phyloP scores from a whole-genome alignment of 2,797 vertebrate genomes.

The Gymnodraco acuticeps region DNA sequence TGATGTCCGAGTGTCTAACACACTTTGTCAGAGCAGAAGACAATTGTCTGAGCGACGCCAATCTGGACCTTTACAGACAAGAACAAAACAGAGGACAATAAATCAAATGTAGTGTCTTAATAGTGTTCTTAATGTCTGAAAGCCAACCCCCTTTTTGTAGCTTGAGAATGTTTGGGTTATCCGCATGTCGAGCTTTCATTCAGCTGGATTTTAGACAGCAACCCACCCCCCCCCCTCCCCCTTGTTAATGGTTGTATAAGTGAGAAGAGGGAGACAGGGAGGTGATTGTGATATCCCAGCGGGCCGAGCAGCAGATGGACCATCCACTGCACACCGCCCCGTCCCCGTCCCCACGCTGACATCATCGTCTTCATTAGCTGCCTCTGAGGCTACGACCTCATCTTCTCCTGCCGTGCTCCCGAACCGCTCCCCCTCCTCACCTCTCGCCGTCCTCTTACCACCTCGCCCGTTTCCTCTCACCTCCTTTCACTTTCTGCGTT shows the following conservation, averaged over 20 bases:
- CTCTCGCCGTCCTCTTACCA: constrained; percentile 27
- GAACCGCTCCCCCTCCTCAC: constrained; percentile 16
- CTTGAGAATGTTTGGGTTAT: constrained; percentile 1
- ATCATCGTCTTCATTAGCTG: constrained; percentile 69
- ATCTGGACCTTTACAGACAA: too few species aligned
- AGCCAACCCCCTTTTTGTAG: constrained; percentile 10
- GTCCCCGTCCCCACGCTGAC: constrained; percentile 28
- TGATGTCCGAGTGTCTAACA: background rate
- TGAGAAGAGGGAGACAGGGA: constrained; percentile 55
- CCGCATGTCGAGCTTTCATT: background rate
- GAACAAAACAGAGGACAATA: background rate
- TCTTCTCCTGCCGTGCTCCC: constrained; percentile 37
- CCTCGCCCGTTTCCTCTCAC: constrained; percentile 16
- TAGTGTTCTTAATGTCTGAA: background rate
- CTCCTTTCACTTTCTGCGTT: constrained; percentile 27
- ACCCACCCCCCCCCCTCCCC: background rate
- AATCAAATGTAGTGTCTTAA: background rate
- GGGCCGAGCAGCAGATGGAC: constrained; percentile 69
- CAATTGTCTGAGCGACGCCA: background rate
- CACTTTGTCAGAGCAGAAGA: background rate
- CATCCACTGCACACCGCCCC: constrained; percentile 29
- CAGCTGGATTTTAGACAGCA: constrained; percentile 1
- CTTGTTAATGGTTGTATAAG: constrained; percentile 64
- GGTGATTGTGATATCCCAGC: constrained; percentile 63
- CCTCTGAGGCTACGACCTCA: constrained; percentile 61